Evolutionary conservation across 2,797 vertebrate genomes (phyloP), one percentile per base, ranked within the genome.

Genomic region (Sparus aurata): DNA sequence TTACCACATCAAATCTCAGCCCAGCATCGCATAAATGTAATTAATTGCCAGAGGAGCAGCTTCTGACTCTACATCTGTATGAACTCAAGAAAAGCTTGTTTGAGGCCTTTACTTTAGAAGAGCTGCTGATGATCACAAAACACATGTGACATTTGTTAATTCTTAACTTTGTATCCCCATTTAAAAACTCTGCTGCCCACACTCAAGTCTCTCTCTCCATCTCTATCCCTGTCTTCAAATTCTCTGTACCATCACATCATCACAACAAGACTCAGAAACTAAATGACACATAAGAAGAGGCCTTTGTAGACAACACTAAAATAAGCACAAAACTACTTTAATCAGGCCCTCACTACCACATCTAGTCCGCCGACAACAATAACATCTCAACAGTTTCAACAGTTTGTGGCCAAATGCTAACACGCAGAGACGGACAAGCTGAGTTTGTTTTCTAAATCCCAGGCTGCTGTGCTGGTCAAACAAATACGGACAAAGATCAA

Each of bases 301-400:
- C 53, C 43, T 79, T 83, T 55, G 66, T 34, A 61, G 82, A 90
- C 77, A 75, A 60, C 47, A 22, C 75, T 62, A 92, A 84, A 85
- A 89, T 73, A 88, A 86, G 80, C 81, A 81, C 8, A 59, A 68
- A 46, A 61, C 62, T 70, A 83, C 89, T 91, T 91, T 87, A 92
- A 92, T 94, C 92, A 89, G 71, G 68, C 73, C 60, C 53, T 69
- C 23, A 17, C 52, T 61, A 85, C 91, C 91, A 89, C 91, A 90
- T 82, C 87, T 85, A 87, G 82, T 84, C 49, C 74, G 50, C 85
- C 47, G 43, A 91, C 84, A 89, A 90, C 77, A 91, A 89, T 76
- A 87, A 87, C 67, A 89, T 78, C 64, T 60, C 38, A 41, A 67
- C 75, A 54, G 70, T 83, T 76, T 71, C 77, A 83, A 85, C 70